These are phyloP conservation scores for Protomyctophum bolini DNA, from an alignment of 2,113 vertebrate species.

Conservation along the genomic window DNA sequence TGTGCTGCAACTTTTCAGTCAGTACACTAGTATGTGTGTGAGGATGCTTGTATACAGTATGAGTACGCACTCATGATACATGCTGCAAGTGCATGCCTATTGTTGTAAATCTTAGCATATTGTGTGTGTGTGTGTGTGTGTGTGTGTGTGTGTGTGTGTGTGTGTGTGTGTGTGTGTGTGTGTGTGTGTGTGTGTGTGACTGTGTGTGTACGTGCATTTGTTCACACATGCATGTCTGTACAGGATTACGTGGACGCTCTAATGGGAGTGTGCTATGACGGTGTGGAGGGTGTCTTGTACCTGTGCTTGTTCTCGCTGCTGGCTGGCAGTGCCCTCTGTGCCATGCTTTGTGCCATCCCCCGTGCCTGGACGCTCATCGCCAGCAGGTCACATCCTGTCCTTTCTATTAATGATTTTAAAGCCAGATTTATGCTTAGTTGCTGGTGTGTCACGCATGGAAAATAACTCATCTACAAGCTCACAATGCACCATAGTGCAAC, in stretches of 20 bases:
- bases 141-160: slow-evolving; percentile 4
- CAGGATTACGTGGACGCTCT: slow-evolving; percentile 94
- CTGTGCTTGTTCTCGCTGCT: slow-evolving; percentile 92
- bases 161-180: slow-evolving; percentile 12
- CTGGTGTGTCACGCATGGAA: too few relatives aligned
- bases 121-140: neutral
- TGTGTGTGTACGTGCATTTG: neutral
- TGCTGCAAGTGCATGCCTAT: neutral
- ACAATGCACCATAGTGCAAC: too few relatives aligned
- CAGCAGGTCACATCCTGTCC: slow-evolving; percentile 75
- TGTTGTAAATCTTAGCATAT: neutral
- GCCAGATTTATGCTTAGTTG: too few relatives aligned
- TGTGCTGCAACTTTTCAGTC: too few relatives aligned
- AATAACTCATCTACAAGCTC: too few relatives aligned
- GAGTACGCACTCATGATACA: neutral
- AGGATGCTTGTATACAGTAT: too few relatives aligned
- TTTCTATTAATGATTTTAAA: too few relatives aligned
- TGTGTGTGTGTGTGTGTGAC: neutral
- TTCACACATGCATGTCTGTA: slow-evolving; percentile 21
- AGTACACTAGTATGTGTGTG: slow-evolving; percentile 3
- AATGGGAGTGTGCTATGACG: slow-evolving; percentile 91
- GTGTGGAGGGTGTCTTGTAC: slow-evolving; percentile 93
- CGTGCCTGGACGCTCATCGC: slow-evolving; percentile 82
- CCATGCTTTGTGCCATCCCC: slow-evolving; percentile 82
- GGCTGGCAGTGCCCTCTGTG: slow-evolving; percentile 84